Base-by-base conservation (phyloP, 2,113 vertebrate genomes). In the Calonectris borealis region DNA sequence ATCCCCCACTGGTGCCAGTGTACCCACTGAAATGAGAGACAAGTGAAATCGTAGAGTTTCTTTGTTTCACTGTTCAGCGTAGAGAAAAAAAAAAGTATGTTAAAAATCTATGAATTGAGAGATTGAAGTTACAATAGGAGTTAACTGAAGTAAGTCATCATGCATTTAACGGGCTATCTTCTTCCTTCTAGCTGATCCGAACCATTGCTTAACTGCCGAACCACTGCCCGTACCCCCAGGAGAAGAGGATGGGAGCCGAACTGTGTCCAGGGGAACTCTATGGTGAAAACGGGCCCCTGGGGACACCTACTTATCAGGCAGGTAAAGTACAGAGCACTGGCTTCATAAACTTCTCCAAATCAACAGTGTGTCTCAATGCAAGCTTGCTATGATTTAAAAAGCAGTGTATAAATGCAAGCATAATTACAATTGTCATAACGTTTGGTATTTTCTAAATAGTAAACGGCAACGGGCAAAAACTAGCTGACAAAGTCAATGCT, bases 21-120 rank as follows among this genome's bases (percentile, higher is more conserved):
- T 61, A 95, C 64, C 83, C 92, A 96, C 88, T 92, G 87, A 94
- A 94, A 95, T 85, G 88, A 94, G 55, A 96, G 60, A 92, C 81
- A 96, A 88, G 80, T 48, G 80, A 96, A 95, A 96, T 70, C 32
- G 15, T 40, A 38, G 62, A 40, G 32, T 17, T 46, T 21, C 87
- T 86, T 77, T 62, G 25, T 81, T 88, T 86, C 8, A 7, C 58
- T 58, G 13, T 40, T 86, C 60, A 52, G 69, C 4, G 1, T 1
- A 52, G 42, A 4, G 7, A 26, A 49, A 55, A 25, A 62, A 51
- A 25, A 48, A 58, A 4, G 5, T 44, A 69, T 4, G 11, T 54
- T 64, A 78, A 86, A 77, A 84, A 64, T 24, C 18, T 64, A 36
- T 12, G 3, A 73, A 70, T 1, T 70, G n/a, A 88, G 44, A 88